Evolutionary conservation across 64 coral and sea anemone species (phyloP).

Genomic region (Cladopsammia gracilis): DNA sequence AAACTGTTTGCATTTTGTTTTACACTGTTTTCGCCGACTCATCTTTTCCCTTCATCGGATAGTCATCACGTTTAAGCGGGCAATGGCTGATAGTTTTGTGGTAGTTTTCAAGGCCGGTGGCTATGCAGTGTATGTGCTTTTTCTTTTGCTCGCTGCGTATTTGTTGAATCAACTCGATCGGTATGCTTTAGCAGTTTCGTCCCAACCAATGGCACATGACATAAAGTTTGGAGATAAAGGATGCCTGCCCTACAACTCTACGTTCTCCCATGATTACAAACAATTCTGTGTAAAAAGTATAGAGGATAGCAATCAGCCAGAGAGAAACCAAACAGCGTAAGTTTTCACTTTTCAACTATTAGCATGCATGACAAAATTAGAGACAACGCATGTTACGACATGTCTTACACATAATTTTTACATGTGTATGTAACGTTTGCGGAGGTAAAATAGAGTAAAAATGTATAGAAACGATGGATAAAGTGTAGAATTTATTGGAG

Average conservation of each 20-base stretch:
- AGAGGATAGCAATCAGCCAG: constrained; percentile 67
- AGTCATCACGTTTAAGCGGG: not conserved
- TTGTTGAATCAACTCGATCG: constrained; percentile 94
- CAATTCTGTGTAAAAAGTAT: constrained; percentile 91
- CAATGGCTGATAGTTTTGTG: not conserved
- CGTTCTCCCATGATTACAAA: constrained; percentile 63
- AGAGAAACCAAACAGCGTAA: constrained; percentile 86
- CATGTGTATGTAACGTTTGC: not conserved
- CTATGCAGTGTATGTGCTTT: constrained; percentile 86
- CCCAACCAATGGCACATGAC: constrained; percentile 93
- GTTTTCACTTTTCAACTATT: not conserved
- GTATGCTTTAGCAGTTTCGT: constrained; percentile 85
- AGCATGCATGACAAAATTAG: no score
- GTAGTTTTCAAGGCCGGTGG: constrained; percentile 68
- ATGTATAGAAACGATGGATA: not conserved
- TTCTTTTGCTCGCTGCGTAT: constrained; percentile 80
- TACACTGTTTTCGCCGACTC: not conserved
- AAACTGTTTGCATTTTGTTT: not conserved
- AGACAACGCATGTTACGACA: no score
- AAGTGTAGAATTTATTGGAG: not conserved
- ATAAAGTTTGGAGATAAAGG: constrained; percentile 96
- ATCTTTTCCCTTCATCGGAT: not conserved
- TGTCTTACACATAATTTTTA: not conserved
- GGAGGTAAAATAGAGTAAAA: not conserved
- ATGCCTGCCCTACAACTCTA: constrained; percentile 86